Evolutionary conservation across 2,113 vertebrate species (phyloP), one percentile per base, ranked within the genome.

Genomic region (Butastur rufipennis): DNA sequence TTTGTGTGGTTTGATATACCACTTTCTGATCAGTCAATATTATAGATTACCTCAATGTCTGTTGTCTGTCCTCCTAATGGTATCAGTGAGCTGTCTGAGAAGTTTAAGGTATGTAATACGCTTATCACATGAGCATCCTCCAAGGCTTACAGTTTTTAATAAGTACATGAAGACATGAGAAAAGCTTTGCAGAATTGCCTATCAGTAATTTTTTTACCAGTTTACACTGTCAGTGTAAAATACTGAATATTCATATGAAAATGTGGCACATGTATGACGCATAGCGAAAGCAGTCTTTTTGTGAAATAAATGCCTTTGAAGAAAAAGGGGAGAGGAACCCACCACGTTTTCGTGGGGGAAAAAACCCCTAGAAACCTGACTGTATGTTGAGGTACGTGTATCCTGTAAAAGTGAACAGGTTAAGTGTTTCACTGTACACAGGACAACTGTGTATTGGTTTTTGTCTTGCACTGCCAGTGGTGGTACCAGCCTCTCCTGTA

Each of bases 341-440:
- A 25, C 68, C 5, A 10, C 5, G 16, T 42, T 86, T 72, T 75
- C 29, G 45, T 67, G 66, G 25, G 17, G 16, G 16, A 84, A 75
- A 84, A 75, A 75, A 36, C 2, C 0, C 7, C 10, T 23, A 43
- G 43, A 47, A 72, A 81, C 15, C 38, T 68, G 36, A 72, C n/a
- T 3, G 16, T 25, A 20, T 5, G 3, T 43, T 74, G 43, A 78
- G 32, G 47, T 68, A 6, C 13, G 5, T 29, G 25, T 32, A 13
- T 80, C 5, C 13, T 29, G 50, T 62, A 48, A 23, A 89, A 83
- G 16, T n/a, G 43, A 68, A 29, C 0, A 0, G 25, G n/a, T 62
- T 65, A 74, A 71, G 42, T 63, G 27, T 71, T 75, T 80, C 14
- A 17, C 47, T n/a, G 26, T 17, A 11, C 14, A 1, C 15, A 4